Conservation (phyloP, 2,797 vertebrate species). For the Microctenopoma steveboyesi region DNA sequence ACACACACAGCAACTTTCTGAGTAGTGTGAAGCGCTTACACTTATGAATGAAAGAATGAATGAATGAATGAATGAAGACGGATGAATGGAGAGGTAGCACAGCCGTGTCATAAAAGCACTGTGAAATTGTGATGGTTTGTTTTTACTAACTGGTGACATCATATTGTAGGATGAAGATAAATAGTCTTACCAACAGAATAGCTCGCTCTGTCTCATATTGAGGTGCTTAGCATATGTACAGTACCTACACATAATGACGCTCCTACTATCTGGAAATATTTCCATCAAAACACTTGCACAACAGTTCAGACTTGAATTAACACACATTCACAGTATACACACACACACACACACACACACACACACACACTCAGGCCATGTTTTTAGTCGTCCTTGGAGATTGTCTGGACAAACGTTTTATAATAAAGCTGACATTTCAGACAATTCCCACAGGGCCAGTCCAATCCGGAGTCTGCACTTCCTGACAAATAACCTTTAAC, state of each 20-base stretch:
- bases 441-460: slow-evolving; percentile 42
- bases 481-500: slow-evolving; percentile 75
- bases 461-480: slow-evolving; percentile 61
- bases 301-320: background rate
- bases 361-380: background rate
- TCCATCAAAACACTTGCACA: background rate
- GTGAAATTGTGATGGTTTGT: background rate
- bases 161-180: background rate
- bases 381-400: slow-evolving; percentile 13
- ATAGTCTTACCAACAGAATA: background rate
- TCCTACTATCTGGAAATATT: background rate
- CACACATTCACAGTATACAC: background rate
- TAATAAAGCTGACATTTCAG: slow-evolving; percentile 56
- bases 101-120: slow-evolving; percentile 47
- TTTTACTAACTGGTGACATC: background rate
- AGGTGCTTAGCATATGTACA: background rate
- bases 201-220: background rate
- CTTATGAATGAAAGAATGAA: slow-evolving; percentile 22
- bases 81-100: slow-evolving; percentile 63
- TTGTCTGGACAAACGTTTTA: slow-evolving; percentile 35
- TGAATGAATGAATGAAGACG: slow-evolving; percentile 38
- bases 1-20: background rate
- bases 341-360: background rate
- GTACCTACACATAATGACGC: background rate
- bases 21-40: slow-evolving; percentile 2